Conservation (phyloP, 2,888 invertebrate genomes). For the Microplitis deprimator region DNA sequence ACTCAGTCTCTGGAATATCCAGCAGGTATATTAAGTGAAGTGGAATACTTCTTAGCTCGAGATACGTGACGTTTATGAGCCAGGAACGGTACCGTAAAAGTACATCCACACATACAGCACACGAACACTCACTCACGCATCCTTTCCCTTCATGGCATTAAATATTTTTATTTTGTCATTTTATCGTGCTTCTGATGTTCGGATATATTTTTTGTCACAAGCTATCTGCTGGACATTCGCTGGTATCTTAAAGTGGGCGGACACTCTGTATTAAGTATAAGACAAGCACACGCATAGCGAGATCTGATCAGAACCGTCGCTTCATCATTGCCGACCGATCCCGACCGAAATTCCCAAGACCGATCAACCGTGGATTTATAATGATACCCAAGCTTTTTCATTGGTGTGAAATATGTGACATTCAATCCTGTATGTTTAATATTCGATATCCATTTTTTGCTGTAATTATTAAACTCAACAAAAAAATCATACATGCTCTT, state of each 20-base stretch:
- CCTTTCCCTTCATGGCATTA: conserved; percentile 47
- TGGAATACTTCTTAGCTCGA: conserved; percentile 60
- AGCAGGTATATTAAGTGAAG: conserved; percentile 36
- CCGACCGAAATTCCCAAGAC: conserved; percentile 44
- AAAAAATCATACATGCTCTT: no score
- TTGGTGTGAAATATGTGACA: conserved; percentile 53
- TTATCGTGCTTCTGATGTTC: not conserved
- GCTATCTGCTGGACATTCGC: conserved; percentile 7
- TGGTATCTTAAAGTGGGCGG: conserved; percentile 36
- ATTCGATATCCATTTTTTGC: not conserved
- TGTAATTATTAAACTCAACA: no score
- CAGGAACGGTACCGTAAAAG: conserved; percentile 61
- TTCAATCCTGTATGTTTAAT: conserved; percentile 9
- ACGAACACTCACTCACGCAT: conserved; percentile 36
- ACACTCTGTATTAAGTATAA: conserved; percentile 20
- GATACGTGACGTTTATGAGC: conserved; percentile 65
- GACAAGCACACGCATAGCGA: no score
- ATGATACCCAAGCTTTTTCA: conserved; percentile 59
- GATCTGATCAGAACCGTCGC: not conserved
- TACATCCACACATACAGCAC: conserved; percentile 34
- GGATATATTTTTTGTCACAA: conserved; percentile 32
- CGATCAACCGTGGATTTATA: conserved; percentile 36
- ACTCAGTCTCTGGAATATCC: not conserved
- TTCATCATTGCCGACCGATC: conserved; percentile 49
- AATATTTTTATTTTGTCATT: conserved; percentile 21